Base-by-base conservation (phyloP, 64 coral and sea anemone species). In the Actinia equina region DNA sequence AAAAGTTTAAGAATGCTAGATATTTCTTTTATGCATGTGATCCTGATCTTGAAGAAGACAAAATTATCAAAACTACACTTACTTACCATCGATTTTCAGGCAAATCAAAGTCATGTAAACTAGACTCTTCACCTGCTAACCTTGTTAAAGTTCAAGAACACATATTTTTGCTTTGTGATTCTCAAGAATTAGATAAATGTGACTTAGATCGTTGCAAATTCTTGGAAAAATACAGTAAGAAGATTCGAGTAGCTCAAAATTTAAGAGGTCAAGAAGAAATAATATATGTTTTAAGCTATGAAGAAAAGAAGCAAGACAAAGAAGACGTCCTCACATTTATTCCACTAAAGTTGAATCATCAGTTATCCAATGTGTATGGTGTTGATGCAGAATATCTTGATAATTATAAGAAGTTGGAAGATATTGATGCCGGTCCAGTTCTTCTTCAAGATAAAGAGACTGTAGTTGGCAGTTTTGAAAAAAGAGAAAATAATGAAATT, bases 141-240 rank as follows among this genome's bases (percentile, higher is more conserved):
- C 6, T 79, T 79, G 77, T 81, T 5, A 81, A 20, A 81, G 78
- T 20, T 37, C 19, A 44, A 7, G 43, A 81, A 49, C 78, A 81
- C 43, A 49, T 19, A 52, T 81, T 81, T 81, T 51, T 81, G 78
- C 78, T 23, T 1, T 74, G 69, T 74, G 69, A 74, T 74, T 74
- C 23, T 74, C 3, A 74, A 30, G 2, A 42, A 19, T 52, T 81
- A 7, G 41, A 81, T 23, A 52, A 49, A 15, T 7, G 30, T 37
- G 30, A 37, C 30, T 37, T 37, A 37, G 30, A 37, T 37, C 30
- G 30, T 37, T 37, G 78, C 78, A 46, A 81, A 23, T 81, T 81
- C 22, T 49, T 49, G 45, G 2, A 49, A 81, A 12, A 81, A 52
- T 19, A 81, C 17, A 81, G 43, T 17, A 81, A 52, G 7, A 51